These are phyloP conservation scores for Orientallactaga sibirica DNA, from an alignment of 2,797 vertebrate genomes.

Conservation along the genomic window DNA sequence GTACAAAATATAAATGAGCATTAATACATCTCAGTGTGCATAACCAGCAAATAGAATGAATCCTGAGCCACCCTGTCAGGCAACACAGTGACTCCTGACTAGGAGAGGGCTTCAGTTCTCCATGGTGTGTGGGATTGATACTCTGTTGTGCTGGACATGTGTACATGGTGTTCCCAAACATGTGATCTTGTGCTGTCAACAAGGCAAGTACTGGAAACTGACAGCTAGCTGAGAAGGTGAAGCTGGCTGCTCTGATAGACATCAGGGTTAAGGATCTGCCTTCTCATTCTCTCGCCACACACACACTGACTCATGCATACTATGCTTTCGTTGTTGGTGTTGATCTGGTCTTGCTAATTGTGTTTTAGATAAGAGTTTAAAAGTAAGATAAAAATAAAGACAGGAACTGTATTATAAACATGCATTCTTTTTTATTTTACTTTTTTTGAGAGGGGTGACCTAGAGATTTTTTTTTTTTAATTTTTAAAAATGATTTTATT, in stretches of 20 bases:
- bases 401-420: background rate
- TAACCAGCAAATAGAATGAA: background rate
- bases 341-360: background rate
- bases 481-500: too few species aligned
- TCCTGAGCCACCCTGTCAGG: background rate
- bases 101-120: background rate
- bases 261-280: background rate
- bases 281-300: background rate
- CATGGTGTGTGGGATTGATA: background rate
- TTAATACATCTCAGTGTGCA: background rate
- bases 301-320: background rate
- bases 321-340: background rate
- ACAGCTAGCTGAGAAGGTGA: background rate
- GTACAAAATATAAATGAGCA: background rate
- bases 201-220: background rate
- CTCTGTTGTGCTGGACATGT: background rate
- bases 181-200: background rate
- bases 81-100: background rate
- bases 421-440: too few species aligned
- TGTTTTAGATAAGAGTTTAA: background rate
- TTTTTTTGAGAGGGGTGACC: too few species aligned
- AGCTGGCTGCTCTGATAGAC: background rate
- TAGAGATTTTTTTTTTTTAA: too few species aligned
- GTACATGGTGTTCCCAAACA: constrained; percentile 30
- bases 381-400: too few species aligned